Evolutionary conservation across 1,140 invertebrate species (phyloP).

Genomic region (Helicoverpa zea): DNA sequence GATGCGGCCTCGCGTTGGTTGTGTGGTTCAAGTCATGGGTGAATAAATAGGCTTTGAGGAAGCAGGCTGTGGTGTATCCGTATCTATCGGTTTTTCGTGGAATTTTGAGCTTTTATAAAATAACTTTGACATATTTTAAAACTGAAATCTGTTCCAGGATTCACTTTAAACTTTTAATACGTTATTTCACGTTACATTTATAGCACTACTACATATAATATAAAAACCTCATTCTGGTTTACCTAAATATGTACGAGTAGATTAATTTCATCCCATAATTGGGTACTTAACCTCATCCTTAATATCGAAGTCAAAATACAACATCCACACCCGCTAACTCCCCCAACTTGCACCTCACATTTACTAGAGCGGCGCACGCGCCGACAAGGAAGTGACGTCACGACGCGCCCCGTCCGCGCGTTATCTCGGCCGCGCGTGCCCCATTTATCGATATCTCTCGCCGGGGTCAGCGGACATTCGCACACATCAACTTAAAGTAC

Average conservation of each 20-base stretch:
- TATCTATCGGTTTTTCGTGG: too few relatives aligned
- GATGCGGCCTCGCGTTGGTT: constrained; percentile 69
- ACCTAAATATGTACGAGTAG: too few relatives aligned
- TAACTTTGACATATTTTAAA: too few relatives aligned
- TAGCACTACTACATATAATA: too few relatives aligned
- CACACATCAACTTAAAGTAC: constrained; percentile 6
- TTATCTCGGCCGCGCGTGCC: constrained; percentile 70
- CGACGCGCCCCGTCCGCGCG: constrained; percentile 67
- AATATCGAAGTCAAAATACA: background rate
- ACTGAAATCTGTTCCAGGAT: too few relatives aligned
- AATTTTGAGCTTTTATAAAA: too few relatives aligned
- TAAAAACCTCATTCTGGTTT: too few relatives aligned
- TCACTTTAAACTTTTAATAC: too few relatives aligned
- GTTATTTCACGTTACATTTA: too few relatives aligned
- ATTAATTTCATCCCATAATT: too few relatives aligned
- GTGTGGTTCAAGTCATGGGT: constrained; percentile 64
- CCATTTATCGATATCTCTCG: constrained; percentile 75
- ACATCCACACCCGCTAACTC: constrained; percentile 12
- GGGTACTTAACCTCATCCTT: too few relatives aligned
- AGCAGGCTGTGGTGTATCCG: background rate
- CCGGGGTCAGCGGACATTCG: constrained; percentile 51
- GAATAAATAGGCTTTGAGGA: constrained; percentile 13
- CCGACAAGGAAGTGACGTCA: constrained; percentile 73
- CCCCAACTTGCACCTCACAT: constrained; percentile 22
- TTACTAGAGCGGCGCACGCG: constrained; percentile 71